Evolutionary conservation across 23 tunicate species (phyloP), one percentile per base, ranked within the genome.

Genomic region (Clavelina lepadiformis): DNA sequence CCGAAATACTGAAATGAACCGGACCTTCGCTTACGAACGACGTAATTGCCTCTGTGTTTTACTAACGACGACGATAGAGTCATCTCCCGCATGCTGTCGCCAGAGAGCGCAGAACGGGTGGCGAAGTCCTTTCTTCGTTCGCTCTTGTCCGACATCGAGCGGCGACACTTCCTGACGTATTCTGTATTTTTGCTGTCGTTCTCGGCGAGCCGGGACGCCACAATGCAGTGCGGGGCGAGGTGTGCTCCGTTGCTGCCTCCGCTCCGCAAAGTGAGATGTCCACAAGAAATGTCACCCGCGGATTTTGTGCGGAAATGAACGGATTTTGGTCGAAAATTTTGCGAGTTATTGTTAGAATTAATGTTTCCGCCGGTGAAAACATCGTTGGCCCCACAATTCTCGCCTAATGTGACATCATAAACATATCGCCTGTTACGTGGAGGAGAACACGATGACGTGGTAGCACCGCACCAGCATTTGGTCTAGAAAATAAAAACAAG

Each of bases 71-170:
- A 30, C 50, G 50, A 41, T 8, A 44, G 23, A 31, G 28, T 25
- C 36, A 68, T 15, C 22, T 78, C 84, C 32, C 22, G 28, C 2
- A 67, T 49, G 24, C 63, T 68, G 76, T 68, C 84, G 51, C 84
- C 84, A 7, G 84, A 67, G 50, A 78, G 3, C 51, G 84, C 84
- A 8, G 75, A 78, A 8, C 69, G 68, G 5, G 28, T 47, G 45
- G 84, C 84, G 51, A 78, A 58, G 22, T 78, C 84, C 6, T 71
- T 71, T 56, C 84, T 49, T 1, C 84, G 68, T 25, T 61, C 69
- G 4, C 84, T 41, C n/a, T 46, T 61, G 62, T 78, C 69, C 15
- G 80, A 74, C 6, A 7, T 7, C 5, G 58, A 25, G 46, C 60
- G 45, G 7, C 59, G 69, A 6, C 23, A 66, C 13, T 66, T 66